These are phyloP conservation scores for Galaxias olidus DNA, from an alignment of 2,797 vertebrate species.

Conservation along the genomic window DNA sequence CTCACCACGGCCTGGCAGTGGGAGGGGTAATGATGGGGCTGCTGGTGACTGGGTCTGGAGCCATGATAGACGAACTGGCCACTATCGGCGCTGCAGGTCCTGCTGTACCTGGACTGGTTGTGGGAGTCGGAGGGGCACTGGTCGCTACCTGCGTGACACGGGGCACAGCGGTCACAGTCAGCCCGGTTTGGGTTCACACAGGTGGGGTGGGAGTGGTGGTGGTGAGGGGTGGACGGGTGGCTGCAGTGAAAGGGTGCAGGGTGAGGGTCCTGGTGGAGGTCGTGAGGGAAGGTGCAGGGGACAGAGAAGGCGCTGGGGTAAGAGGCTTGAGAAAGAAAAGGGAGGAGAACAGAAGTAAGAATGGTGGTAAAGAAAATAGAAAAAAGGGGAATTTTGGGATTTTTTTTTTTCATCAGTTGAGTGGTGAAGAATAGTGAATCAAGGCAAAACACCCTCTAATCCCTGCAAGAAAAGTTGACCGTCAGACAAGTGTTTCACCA, in stretches of 20 bases:
- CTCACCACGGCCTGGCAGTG: conserved; percentile 2
- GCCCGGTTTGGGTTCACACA: not conserved
- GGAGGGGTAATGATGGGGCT: not conserved
- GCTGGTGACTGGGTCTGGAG: not conserved
- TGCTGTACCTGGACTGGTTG: conserved; percentile 20
- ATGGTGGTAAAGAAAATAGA: not conserved
- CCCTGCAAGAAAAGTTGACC: too few relatives aligned
- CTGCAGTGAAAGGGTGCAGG: not conserved
- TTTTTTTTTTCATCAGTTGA: too few relatives aligned
- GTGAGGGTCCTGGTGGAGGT: not conserved
- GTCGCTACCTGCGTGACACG: conserved; percentile 30
- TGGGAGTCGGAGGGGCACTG: conserved; percentile 25
- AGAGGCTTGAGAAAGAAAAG: not conserved
- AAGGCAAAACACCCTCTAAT: too few relatives aligned
- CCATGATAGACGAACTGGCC: conserved; percentile 1
- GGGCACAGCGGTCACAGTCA: conserved; percentile 7
- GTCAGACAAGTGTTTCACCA: too few relatives aligned
- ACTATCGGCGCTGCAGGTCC: too few relatives aligned
- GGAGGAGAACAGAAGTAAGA: conserved; percentile 6
- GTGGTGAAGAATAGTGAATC: too few relatives aligned
- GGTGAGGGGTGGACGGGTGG: not conserved
- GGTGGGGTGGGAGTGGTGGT: not conserved
- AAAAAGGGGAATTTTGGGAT: conserved; percentile 13
- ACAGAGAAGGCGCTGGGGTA: not conserved
- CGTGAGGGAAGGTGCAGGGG: not conserved